Evolutionary conservation across 2,113 vertebrate species (phyloP).

Genomic region (Notothenia coriiceps): DNA sequence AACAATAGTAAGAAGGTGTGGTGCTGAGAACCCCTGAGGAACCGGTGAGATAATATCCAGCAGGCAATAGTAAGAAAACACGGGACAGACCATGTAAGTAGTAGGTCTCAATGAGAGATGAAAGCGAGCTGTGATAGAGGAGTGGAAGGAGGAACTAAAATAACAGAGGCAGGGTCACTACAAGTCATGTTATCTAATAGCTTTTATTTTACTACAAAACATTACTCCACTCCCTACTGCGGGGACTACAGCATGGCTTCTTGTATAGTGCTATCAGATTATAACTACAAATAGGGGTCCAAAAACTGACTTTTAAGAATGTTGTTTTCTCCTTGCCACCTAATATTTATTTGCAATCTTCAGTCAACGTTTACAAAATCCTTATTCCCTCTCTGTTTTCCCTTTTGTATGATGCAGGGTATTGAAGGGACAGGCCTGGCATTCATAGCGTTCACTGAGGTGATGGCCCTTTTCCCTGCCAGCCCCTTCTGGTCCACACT

Average conservation of each 20-base stretch:
- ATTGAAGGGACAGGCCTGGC: constrained; percentile 97
- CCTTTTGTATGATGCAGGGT: constrained; percentile 82
- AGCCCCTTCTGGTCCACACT: constrained; percentile 98
- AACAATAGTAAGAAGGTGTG: constrained; percentile 32
- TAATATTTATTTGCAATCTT: background rate
- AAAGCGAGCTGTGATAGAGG: constrained; percentile 50
- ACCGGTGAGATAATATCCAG: constrained; percentile 28
- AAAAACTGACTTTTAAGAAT: background rate
- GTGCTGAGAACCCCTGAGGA: constrained; percentile 30
- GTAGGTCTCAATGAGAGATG: constrained; percentile 15
- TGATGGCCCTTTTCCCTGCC: constrained; percentile 96
- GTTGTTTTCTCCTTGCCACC: too few relatives aligned
- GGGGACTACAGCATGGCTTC: background rate
- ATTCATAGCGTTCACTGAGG: constrained; percentile 98
- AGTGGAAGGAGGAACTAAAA: constrained; percentile 58
- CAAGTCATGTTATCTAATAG: constrained; percentile 11
- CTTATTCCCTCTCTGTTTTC: background rate
- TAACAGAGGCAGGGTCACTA: constrained; percentile 23
- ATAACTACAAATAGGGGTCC: background rate
- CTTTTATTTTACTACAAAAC: constrained; percentile 34
- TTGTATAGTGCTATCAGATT: background rate
- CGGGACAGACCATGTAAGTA: constrained; percentile 8
- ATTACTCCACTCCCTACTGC: background rate
- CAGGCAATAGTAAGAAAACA: constrained; percentile 40
- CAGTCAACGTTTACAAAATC: background rate